Evolutionary conservation across 2,113 vertebrate genomes (phyloP).

Genomic region (Burhinus oedicnemus): DNA sequence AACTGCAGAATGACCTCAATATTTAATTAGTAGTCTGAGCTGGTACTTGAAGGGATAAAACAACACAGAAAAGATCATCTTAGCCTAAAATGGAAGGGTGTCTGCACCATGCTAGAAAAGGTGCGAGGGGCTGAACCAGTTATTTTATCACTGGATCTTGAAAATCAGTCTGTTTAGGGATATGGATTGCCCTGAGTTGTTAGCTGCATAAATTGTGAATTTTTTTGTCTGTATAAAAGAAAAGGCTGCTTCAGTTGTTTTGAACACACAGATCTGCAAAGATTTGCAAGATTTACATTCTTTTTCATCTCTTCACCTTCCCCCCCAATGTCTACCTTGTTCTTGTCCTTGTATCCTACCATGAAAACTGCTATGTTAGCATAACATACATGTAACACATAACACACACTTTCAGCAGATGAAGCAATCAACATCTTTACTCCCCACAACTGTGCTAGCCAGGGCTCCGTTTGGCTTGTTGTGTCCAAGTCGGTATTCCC

Average conservation of each 20-base stretch:
- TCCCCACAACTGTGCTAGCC: background rate
- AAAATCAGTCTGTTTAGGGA: accelerated
- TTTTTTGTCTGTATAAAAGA: background rate
- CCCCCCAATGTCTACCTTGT: background rate
- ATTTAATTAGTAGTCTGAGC: too few species aligned
- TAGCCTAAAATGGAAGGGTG: background rate
- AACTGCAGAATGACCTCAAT: too few species aligned
- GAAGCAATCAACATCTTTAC: background rate
- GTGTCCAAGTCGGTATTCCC: constrained; percentile 18
- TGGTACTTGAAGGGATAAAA: too few species aligned
- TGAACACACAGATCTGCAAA: background rate
- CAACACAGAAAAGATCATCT: too few species aligned
- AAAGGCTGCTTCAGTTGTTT: background rate
- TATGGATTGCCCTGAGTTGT: background rate
- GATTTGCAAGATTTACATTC: background rate
- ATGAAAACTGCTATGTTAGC: background rate
- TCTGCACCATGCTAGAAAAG: background rate
- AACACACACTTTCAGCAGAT: background rate
- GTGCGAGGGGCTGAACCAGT: background rate
- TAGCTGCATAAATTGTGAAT: accelerated
- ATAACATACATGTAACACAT: background rate
- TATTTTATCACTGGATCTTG: background rate
- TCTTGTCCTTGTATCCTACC: background rate
- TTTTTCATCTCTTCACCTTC: background rate
- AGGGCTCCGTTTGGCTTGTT: background rate